Evolutionary conservation across 2,113 vertebrate species (phyloP), one percentile per base, ranked within the genome.

Genomic region (Eclectus roratus): DNA sequence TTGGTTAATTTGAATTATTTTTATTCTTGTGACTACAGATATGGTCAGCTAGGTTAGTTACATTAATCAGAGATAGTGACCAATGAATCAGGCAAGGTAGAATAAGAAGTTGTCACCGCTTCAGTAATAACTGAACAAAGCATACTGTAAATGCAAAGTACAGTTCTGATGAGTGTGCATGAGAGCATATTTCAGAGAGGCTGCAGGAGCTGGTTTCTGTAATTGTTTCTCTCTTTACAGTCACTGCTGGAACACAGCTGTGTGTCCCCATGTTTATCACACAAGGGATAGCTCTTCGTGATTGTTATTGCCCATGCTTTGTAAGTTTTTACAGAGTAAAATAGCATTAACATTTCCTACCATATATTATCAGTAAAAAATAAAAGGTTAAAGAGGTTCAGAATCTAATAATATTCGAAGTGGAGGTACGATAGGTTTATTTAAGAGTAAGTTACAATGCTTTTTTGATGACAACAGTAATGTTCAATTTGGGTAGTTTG

Each of bases 61-160:
- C 13, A 11, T 65, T 64, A 43, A 31, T 55, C 29, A 43, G 46
- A 88, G 70, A 56, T 0, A 10, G 11, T 9, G 39, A 60, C 10
- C 0, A 1, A 44, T 43, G 29, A 64, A 44, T 77, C 16, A n/a
- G 21, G 37, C 0, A 17, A 69, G 41, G 17, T 27, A 47, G 44
- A 37, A 64, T 39, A 72, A 78, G 33, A 71, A 79, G 15, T 63
- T 37, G 24, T 55, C 28, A 52, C 46, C 0, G 1, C 71, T 91
- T 64, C 66, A 72, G 28, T 85, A 60, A n/a, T 39, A 68, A 60
- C 20, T 65, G 52, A n/a, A 13, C 23, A 88, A 76, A 91, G 7
- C 25, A 16, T 28, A 37, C 17, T 72, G 13, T 65, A 69, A 79
- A 72, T 64, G 35, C 31, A 88, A 80, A 90, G 28, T 16, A 14